phyloP scores from a whole-genome alignment of 2,888 invertebrate genomes.

The Rugalucina vietnamica region DNA sequence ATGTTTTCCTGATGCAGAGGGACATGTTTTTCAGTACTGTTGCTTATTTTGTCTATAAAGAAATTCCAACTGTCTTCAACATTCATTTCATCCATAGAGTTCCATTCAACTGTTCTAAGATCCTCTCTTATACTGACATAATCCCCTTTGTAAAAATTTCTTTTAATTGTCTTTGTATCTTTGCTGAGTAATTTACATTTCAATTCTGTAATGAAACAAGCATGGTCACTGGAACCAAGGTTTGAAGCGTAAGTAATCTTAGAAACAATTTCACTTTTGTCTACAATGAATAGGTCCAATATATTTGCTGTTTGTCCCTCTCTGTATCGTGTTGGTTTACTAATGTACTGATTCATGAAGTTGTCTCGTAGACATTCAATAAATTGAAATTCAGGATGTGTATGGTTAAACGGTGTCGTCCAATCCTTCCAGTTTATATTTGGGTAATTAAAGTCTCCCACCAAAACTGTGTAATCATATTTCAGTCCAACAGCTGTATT shows the following conservation, averaged over 20 bases:
- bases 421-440: constrained; percentile 12
- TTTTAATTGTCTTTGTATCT: neutral
- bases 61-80: neutral
- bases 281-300: neutral
- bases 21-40: neutral
- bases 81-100: neutral
- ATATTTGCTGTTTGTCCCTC: neutral
- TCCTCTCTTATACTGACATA: neutral
- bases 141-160: neutral
- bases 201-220: neutral
- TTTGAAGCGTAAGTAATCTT: neutral
- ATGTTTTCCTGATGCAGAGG: too few relatives aligned
- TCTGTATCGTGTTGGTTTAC: neutral
- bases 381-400: neutral
- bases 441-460: constrained; percentile 27
- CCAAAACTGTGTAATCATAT: neutral
- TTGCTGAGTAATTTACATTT: neutral
- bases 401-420: neutral
- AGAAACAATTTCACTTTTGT: neutral
- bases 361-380: constrained; percentile 10
- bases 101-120: neutral
- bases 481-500: neutral
- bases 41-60: neutral
- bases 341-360: constrained; percentile 11
- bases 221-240: neutral